Conservation (phyloP, 1,140 invertebrate species). For the Cyphomyrmex costatus region DNA sequence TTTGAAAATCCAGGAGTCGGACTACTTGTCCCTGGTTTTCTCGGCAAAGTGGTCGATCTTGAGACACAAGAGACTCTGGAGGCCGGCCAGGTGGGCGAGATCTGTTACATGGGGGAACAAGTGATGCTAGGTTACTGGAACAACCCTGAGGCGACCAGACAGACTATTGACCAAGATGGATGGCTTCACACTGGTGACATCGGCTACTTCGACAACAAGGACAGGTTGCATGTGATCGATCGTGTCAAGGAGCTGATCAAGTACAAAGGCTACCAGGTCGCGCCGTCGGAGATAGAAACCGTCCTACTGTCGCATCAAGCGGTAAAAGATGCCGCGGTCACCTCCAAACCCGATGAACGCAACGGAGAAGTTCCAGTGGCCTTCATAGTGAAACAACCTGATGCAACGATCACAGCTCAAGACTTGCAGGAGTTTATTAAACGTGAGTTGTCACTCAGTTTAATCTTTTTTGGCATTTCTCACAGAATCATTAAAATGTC, state of each 20-base stretch:
- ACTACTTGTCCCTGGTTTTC: slow-evolving; percentile 27
- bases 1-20: slow-evolving; percentile 3
- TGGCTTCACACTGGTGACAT: slow-evolving; percentile 82
- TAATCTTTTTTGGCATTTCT: background rate
- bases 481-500: background rate
- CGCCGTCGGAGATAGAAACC: slow-evolving; percentile 88
- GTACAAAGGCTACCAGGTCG: slow-evolving; percentile 87
- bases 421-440: slow-evolving; percentile 88
- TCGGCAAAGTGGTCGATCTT: slow-evolving; percentile 79
- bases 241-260: slow-evolving; percentile 89
- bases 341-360: slow-evolving; percentile 89
- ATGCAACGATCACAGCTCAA: slow-evolving; percentile 82
- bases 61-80: slow-evolving; percentile 82
- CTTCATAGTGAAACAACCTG: slow-evolving; percentile 85
- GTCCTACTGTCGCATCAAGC: slow-evolving; percentile 89
- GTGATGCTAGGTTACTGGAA: slow-evolving; percentile 79
- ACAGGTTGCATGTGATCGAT: slow-evolving; percentile 86
- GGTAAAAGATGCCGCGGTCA: slow-evolving; percentile 90
- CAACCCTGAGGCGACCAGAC: slow-evolving; percentile 83
- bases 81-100: slow-evolving; percentile 83
- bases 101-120: slow-evolving; percentile 81
- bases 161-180: slow-evolving; percentile 87
- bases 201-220: slow-evolving; percentile 84
- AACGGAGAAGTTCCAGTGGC: slow-evolving; percentile 90
- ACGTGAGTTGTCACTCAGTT: slow-evolving; percentile 60